Conservation (phyloP, 2,888 invertebrate species). For the Scrobipalpa costella region DNA sequence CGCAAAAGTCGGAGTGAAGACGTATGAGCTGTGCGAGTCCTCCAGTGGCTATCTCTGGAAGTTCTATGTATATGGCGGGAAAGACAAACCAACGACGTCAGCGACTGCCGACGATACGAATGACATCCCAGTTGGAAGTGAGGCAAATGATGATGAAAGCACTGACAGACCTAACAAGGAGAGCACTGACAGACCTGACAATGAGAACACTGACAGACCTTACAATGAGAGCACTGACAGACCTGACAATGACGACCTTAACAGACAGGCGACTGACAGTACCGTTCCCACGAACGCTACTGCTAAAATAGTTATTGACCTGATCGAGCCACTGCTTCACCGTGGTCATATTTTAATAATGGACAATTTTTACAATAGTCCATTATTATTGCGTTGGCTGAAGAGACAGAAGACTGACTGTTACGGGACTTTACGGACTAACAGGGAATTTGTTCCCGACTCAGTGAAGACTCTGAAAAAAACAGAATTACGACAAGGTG, state of each 20-base stretch:
- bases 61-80: background rate
- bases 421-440: conserved; percentile 35
- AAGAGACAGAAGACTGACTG: conserved; percentile 33
- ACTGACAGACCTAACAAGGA: background rate
- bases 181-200: background rate
- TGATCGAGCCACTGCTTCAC: conserved; percentile 29
- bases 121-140: conserved; percentile 1
- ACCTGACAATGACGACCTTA: too few species aligned
- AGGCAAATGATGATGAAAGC: conserved; percentile 8
- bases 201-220: too few species aligned
- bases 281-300: too few species aligned
- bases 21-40: too few species aligned
- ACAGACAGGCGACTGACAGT: too few species aligned
- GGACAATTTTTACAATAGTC: conserved; percentile 35
- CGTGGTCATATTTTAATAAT: conserved; percentile 34
- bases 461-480: conserved; percentile 32
- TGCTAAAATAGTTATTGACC: conserved; percentile 31
- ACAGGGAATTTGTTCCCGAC: conserved; percentile 36
- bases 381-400: conserved; percentile 34
- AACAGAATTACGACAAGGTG: conserved; percentile 32
- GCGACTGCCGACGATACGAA: too few species aligned
- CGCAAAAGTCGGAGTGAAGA: too few species aligned
- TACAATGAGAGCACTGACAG: too few species aligned
- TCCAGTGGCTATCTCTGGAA: too few species aligned
- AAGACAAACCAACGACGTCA: too few species aligned